Conservation (phyloP, 2,113 vertebrate genomes). For the Agelaius tricolor region DNA sequence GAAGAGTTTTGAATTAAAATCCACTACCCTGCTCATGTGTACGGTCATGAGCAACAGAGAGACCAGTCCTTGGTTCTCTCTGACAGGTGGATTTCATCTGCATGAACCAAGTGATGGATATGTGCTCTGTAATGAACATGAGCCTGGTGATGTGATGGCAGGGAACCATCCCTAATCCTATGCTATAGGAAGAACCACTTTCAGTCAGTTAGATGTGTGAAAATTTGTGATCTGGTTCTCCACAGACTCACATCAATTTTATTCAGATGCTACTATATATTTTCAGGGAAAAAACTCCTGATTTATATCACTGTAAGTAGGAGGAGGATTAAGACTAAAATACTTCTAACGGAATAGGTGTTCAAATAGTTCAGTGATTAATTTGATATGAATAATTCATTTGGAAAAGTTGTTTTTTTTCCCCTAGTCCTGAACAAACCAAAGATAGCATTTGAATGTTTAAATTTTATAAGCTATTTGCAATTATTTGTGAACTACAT, state of each 20-base stretch:
- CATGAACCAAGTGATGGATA: background rate
- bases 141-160: background rate
- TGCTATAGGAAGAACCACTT: background rate
- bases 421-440: background rate
- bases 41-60: conserved; percentile 37
- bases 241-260: background rate
- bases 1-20: conserved; percentile 40
- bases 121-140: conserved; percentile 16
- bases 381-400: background rate
- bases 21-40: conserved; percentile 24
- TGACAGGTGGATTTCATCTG: conserved; percentile 42
- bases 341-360: background rate
- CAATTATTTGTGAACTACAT: conserved; percentile 13
- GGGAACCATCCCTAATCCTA: background rate
- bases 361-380: background rate
- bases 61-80: background rate
- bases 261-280: background rate
- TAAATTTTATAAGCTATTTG: background rate
- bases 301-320: background rate
- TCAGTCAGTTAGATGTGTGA: background rate
- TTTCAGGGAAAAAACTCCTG: background rate
- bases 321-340: background rate
- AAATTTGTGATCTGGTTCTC: background rate
- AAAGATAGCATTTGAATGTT: background rate
- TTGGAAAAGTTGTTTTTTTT: background rate